Percentiles rank a stretch among this genome's conserved stretches.
Evolutionary conservation across 2,888 invertebrate species (phyloP).

Genomic region (Drosophila pseudotalamancana): DNA sequence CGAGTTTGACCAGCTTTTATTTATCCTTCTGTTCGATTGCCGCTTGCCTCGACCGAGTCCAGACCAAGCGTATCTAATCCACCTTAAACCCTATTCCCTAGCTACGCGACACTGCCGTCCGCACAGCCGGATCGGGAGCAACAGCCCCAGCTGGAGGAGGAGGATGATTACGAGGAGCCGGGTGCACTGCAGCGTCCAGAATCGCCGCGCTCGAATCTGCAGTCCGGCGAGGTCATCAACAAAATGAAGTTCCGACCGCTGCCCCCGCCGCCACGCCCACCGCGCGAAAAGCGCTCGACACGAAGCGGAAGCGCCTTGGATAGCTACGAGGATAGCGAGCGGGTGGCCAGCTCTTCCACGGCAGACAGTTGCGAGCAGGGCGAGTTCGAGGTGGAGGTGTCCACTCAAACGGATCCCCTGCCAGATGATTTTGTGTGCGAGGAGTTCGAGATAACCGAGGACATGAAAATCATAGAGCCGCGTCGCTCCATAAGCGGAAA

Average conservation of each 20-base stretch:
- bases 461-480: slow-evolving; percentile 83
- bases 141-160: slow-evolving; percentile 47
- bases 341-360: slow-evolving; percentile 75
- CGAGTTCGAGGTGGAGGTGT: slow-evolving; percentile 87
- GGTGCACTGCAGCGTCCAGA: slow-evolving; percentile 78
- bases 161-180: slow-evolving; percentile 86
- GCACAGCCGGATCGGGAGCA: slow-evolving; percentile 35
- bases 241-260: slow-evolving; percentile 94
- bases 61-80: slow-evolving; percentile 52
- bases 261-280: slow-evolving; percentile 94
- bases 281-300: slow-evolving; percentile 86
- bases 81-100: slow-evolving; percentile 56
- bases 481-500: slow-evolving; percentile 63
- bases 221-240: slow-evolving; percentile 90
- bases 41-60: slow-evolving; percentile 38
- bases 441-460: slow-evolving; percentile 84
- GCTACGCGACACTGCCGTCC: slow-evolving; percentile 52
- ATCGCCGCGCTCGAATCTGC: slow-evolving; percentile 87
- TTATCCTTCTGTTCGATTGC: slow-evolving; percentile 28
- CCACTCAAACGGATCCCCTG: slow-evolving; percentile 93
- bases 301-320: slow-evolving; percentile 70
- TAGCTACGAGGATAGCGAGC: slow-evolving; percentile 77
- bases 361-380: slow-evolving; percentile 79
- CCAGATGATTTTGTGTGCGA: slow-evolving; percentile 91
- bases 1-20: slow-evolving; percentile 42